These are phyloP conservation scores for Macropodus opercularis DNA, from an alignment of 2,797 vertebrate species.

Conservation along the genomic window DNA sequence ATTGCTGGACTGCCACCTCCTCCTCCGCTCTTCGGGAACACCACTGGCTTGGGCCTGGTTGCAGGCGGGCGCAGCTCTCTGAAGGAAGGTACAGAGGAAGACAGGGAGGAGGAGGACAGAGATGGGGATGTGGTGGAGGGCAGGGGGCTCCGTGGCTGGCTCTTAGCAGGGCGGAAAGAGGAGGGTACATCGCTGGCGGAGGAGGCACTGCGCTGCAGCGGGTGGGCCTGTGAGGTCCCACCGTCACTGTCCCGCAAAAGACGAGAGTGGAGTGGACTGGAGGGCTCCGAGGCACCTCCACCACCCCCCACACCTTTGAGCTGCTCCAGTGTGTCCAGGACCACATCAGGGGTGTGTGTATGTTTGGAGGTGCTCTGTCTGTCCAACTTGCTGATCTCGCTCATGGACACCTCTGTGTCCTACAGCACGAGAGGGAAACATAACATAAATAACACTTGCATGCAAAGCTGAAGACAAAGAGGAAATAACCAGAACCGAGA, in stretches of 20 bases:
- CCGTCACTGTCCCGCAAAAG: conserved; percentile 88
- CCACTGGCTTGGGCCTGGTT: conserved; percentile 91
- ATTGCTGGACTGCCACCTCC: conserved; percentile 84
- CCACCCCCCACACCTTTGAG: conserved; percentile 86
- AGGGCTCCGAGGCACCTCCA: conserved; percentile 89
- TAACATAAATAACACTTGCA: background rate
- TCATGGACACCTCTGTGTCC: conserved; percentile 93
- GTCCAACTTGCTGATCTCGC: conserved; percentile 91
- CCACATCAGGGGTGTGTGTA: conserved; percentile 92
- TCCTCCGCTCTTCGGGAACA: conserved; percentile 90
- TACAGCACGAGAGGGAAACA: conserved; percentile 60
- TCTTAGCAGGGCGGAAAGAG: conserved; percentile 90
- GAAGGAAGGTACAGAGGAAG: conserved; percentile 88
- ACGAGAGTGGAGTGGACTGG: conserved; percentile 95
- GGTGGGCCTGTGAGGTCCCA: conserved; percentile 72
- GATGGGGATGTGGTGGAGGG: conserved; percentile 75
- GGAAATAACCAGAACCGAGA: background rate
- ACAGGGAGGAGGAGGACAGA: conserved; percentile 86
- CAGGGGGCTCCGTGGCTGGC: conserved; percentile 81
- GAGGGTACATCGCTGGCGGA: conserved; percentile 94
- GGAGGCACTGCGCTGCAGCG: conserved; percentile 94
- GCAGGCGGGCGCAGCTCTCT: conserved; percentile 89
- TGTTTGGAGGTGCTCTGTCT: conserved; percentile 92
- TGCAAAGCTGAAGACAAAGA: background rate
- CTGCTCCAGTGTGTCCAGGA: conserved; percentile 97